Percentiles rank a stretch among this genome's conserved stretches.
These are phyloP conservation scores for Echinarachnius parma DNA, from an alignment of 53 echinoderm and acorn worm genomes.

Conservation along the genomic window DNA sequence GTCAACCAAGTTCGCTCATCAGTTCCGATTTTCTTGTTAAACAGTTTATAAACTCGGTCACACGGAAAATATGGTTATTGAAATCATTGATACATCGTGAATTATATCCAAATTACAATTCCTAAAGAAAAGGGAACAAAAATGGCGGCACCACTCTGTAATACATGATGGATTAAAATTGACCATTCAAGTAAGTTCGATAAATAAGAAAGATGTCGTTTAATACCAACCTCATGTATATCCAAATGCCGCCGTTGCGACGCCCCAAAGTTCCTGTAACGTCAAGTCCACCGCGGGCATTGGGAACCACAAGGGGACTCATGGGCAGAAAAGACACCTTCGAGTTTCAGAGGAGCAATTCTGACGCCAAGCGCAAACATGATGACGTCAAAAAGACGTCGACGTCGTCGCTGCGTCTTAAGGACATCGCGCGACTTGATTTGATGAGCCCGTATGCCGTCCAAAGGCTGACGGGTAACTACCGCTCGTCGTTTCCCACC, in stretches of 20 bases:
- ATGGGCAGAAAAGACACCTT: slow-evolving; percentile 10
- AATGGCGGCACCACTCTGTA: no score
- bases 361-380: background rate
- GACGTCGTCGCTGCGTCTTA: background rate
- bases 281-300: background rate
- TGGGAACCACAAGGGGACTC: slow-evolving; percentile 11
- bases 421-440: slow-evolving; percentile 34
- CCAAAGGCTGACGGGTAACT: slow-evolving; percentile 17
- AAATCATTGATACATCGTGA: no score
- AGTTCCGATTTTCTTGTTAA: no score
- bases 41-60: no score
- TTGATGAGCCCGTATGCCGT: slow-evolving; percentile 35
- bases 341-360: background rate
- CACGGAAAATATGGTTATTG: no score
- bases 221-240: slow-evolving; percentile 16
- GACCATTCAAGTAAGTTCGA: no score
- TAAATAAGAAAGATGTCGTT: background rate
- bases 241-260: background rate
- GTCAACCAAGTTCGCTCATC: no score
- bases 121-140: no score
- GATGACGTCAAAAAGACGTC: background rate
- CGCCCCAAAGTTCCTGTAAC: slow-evolving; percentile 7
- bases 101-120: no score
- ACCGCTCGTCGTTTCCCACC: slow-evolving; percentile 15
- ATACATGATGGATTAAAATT: no score